Percentiles rank a stretch among this genome's conserved stretches.
phyloP scores from a whole-genome alignment of 1,140 invertebrate genomes.

The Palaemon carinicauda region DNA sequence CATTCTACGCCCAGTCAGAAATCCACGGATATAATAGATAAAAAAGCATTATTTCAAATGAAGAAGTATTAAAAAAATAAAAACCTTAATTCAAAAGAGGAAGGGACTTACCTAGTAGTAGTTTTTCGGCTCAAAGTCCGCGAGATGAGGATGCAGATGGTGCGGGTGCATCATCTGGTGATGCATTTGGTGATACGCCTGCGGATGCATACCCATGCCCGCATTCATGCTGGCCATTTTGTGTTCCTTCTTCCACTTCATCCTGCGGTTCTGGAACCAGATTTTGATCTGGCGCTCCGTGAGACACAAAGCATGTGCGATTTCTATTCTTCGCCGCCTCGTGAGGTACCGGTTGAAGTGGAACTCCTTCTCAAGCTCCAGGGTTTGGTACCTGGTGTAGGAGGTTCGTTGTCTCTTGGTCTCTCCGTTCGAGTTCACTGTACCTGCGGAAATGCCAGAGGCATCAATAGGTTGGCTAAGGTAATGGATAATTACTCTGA shows the following conservation, averaged over 20 bases:
- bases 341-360: conserved; percentile 96
- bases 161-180: conserved; percentile 60
- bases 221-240: conserved; percentile 71
- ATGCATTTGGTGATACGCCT: conserved; percentile 60
- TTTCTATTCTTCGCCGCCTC: conserved; percentile 81
- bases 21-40: too few species aligned
- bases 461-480: too few species aligned
- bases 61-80: too few species aligned
- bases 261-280: conserved; percentile 96
- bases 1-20: too few species aligned
- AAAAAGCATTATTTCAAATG: too few species aligned
- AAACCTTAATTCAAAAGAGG: too few species aligned
- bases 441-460: conserved; percentile 37
- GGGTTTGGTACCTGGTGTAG: conserved; percentile 95
- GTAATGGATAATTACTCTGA: not conserved
- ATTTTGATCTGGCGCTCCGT: conserved; percentile 93
- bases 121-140: conserved; percentile 58
- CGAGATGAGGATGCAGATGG: conserved; percentile 59
- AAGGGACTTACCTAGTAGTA: conserved; percentile 55
- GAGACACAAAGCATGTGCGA: conserved; percentile 80
- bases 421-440: conserved; percentile 66
- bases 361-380: conserved; percentile 96
- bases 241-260: conserved; percentile 99
- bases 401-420: conserved; percentile 92
- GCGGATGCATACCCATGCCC: conserved; percentile 61